Conservation (phyloP, 2,888 invertebrate genomes). For the Pyrocoelia pectoralis region DNA sequence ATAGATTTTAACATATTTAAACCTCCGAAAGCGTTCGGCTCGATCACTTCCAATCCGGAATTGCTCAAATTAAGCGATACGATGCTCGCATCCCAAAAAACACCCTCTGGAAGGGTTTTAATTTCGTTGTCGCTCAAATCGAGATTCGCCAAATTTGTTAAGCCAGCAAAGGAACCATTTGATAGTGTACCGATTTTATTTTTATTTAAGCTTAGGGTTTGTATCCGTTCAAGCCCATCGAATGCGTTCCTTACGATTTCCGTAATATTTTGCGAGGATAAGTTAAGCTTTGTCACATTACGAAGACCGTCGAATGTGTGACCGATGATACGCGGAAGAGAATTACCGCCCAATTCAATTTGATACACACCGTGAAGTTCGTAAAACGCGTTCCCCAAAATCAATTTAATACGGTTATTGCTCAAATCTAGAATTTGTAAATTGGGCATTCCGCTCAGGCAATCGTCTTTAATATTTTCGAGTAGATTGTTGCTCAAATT, state of each 20-base stretch:
- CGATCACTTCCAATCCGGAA: neutral
- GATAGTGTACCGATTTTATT: conserved; percentile 4
- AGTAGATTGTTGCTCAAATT: conserved; percentile 27
- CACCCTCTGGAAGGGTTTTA: neutral
- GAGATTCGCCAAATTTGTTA: neutral
- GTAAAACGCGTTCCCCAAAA: conserved; percentile 13
- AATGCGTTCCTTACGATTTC: conserved; percentile 11
- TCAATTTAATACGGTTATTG: conserved; percentile 11
- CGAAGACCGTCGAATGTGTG: conserved; percentile 14
- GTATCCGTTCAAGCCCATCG: neutral
- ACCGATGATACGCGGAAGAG: neutral
- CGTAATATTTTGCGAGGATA: conserved; percentile 10
- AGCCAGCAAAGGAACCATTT: neutral
- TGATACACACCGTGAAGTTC: conserved; percentile 3
- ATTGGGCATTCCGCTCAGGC: conserved; percentile 13
- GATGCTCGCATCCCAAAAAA: neutral
- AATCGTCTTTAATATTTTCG: conserved; percentile 7
- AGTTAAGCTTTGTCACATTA: conserved; percentile 7
- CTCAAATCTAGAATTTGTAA: conserved; percentile 27
- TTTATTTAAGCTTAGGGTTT: conserved; percentile 7
- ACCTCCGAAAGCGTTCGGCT: neutral
- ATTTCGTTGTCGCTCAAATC: conserved; percentile 20
- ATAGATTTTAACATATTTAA: neutral
- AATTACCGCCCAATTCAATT: conserved; percentile 6
- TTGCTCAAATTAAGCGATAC: conserved; percentile 5